A percentile compares a stretch with the other conserved stretches of the same genome.
These are phyloP conservation scores for Seira sanloemensis DNA, from an alignment of 2,888 invertebrate genomes.

Conservation along the genomic window DNA sequence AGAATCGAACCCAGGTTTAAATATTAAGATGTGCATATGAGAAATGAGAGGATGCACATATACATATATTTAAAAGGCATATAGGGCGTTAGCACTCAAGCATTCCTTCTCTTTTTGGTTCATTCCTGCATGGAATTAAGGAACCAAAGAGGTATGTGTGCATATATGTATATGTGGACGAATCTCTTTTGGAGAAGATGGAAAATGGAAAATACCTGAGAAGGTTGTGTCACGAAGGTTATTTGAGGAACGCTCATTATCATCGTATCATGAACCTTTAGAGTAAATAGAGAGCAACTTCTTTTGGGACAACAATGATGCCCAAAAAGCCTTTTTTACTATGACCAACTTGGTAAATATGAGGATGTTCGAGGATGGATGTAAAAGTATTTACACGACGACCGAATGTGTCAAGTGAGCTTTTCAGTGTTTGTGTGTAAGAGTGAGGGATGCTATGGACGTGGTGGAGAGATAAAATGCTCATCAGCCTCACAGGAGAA, in stretches of 20 bases:
- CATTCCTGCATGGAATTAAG: neutral
- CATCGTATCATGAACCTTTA: neutral
- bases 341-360: neutral
- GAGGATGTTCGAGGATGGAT: neutral
- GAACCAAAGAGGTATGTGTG: neutral
- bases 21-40: neutral
- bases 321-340: neutral
- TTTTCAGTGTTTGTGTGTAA: too few relatives aligned
- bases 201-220: constrained; percentile 2
- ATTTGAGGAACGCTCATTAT: neutral
- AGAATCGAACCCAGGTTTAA: too few relatives aligned
- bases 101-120: too few relatives aligned
- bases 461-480: neutral
- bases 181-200: too few relatives aligned
- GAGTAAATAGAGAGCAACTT: neutral
- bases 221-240: constrained; percentile 19
- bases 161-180: neutral
- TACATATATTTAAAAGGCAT: neutral
- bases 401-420: neutral
- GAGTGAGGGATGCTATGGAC: neutral
- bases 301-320: neutral
- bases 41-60: neutral
- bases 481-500: neutral
- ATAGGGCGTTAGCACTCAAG: neutral
- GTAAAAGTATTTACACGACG: neutral